These are phyloP conservation scores for Lochmaea capreae DNA, from an alignment of 2,888 invertebrate genomes.

Conservation along the genomic window DNA sequence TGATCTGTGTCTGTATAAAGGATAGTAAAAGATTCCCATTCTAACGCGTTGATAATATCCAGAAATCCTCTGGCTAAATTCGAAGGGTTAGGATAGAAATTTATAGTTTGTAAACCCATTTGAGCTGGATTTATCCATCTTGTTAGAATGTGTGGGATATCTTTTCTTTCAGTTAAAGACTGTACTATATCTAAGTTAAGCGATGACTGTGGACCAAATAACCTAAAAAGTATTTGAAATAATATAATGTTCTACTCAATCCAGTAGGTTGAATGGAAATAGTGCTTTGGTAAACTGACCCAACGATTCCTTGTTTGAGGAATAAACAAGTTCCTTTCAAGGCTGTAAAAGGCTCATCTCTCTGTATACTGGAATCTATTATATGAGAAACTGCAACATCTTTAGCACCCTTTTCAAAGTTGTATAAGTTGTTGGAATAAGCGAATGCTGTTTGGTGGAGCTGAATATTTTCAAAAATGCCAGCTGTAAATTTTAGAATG, in stretches of 20 bases:
- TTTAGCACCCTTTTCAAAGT: slow-evolving; percentile 31
- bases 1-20: slow-evolving; percentile 71
- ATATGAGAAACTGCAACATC: slow-evolving; percentile 27
- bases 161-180: slow-evolving; percentile 34
- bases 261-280: too few relatives aligned
- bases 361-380: slow-evolving; percentile 26
- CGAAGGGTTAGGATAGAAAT: slow-evolving; percentile 71
- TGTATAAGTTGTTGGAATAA: slow-evolving; percentile 38
- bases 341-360: slow-evolving; percentile 45
- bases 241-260: too few relatives aligned
- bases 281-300: not conserved
- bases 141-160: slow-evolving; percentile 40
- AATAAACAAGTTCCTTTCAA: slow-evolving; percentile 46
- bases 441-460: slow-evolving; percentile 45
- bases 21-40: slow-evolving; percentile 71
- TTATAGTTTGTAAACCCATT: slow-evolving; percentile 63
- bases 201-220: slow-evolving; percentile 38
- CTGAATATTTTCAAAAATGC: slow-evolving; percentile 48
- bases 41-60: slow-evolving; percentile 65
- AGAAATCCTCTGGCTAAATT: slow-evolving; percentile 53
- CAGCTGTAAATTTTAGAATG: slow-evolving; percentile 38
- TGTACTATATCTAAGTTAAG: slow-evolving; percentile 36
- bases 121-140: slow-evolving; percentile 32
- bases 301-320: slow-evolving; percentile 70
- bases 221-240: not conserved